Evolutionary conservation across 2,113 vertebrate genomes (phyloP).

Genomic region (Rhinogobius similis): DNA sequence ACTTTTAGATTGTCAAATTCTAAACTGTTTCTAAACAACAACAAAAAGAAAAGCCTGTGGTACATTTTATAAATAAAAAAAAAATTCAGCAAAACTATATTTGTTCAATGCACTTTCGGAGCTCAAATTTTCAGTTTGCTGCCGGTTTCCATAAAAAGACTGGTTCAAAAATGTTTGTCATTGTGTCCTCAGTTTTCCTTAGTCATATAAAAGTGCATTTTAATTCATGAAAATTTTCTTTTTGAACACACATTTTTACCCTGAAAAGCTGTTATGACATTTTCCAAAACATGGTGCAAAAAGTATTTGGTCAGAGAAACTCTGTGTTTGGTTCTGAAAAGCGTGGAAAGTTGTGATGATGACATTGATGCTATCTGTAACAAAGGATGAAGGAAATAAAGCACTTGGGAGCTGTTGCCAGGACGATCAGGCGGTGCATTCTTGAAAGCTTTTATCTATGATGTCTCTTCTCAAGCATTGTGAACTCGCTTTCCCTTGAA

Average conservation of each 20-base stretch:
- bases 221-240: not conserved
- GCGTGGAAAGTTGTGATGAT: conserved; percentile 31
- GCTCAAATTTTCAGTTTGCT: too few relatives aligned
- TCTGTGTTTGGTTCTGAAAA: conserved; percentile 46
- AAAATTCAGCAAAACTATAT: too few relatives aligned
- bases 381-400: conserved; percentile 66
- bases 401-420: conserved; percentile 56
- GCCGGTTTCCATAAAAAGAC: not conserved
- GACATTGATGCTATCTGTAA: conserved; percentile 57
- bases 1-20: not conserved
- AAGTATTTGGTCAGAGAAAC: conserved; percentile 36
- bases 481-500: conserved; percentile 59
- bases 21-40: not conserved
- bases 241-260: conserved; percentile 15
- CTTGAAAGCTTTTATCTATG: conserved; percentile 64
- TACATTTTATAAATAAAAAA: too few relatives aligned
- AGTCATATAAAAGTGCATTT: too few relatives aligned
- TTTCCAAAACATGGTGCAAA: conserved; percentile 6
- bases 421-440: conserved; percentile 40
- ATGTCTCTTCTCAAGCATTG: conserved; percentile 62
- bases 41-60: not conserved
- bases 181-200: too few relatives aligned
- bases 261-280: conserved; percentile 20
- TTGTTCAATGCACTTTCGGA: too few relatives aligned
- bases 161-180: not conserved